Conservation (phyloP, 2,888 invertebrate species). For the Heteropelma amictum region DNA sequence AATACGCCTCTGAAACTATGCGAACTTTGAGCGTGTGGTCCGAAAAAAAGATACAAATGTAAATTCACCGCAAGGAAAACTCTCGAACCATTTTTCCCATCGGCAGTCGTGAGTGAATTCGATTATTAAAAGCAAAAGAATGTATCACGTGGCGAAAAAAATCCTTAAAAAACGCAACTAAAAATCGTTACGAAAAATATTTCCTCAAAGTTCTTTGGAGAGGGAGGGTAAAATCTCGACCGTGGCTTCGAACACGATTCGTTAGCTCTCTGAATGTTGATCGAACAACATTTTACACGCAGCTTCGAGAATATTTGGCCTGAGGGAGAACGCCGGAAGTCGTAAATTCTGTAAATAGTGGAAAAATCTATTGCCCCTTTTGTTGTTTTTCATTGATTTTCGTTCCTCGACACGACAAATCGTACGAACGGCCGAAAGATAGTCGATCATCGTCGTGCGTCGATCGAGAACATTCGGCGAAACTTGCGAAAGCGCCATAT, state of each 20-base stretch:
- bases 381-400: constrained; percentile 81
- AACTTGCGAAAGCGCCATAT: constrained; percentile 78
- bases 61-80: no score
- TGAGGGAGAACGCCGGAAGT: constrained; percentile 60
- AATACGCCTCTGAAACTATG: no score
- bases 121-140: no score
- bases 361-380: constrained; percentile 87
- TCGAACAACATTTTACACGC: constrained; percentile 72
- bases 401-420: constrained; percentile 85
- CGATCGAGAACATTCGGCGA: constrained; percentile 80
- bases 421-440: constrained; percentile 83
- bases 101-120: no score
- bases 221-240: neutral
- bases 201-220: neutral
- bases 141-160: no score
- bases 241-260: neutral
- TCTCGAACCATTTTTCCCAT: no score
- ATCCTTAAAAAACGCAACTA: no score
- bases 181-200: no score
- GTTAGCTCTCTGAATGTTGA: constrained; percentile 45
- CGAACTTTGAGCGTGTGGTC: no score
- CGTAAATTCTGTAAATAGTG: constrained; percentile 86
- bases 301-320: constrained; percentile 67
- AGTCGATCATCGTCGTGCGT: constrained; percentile 82
- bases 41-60: no score